Evolutionary conservation across 2,113 vertebrate species (phyloP).

Genomic region (Tachycineta bicolor): DNA sequence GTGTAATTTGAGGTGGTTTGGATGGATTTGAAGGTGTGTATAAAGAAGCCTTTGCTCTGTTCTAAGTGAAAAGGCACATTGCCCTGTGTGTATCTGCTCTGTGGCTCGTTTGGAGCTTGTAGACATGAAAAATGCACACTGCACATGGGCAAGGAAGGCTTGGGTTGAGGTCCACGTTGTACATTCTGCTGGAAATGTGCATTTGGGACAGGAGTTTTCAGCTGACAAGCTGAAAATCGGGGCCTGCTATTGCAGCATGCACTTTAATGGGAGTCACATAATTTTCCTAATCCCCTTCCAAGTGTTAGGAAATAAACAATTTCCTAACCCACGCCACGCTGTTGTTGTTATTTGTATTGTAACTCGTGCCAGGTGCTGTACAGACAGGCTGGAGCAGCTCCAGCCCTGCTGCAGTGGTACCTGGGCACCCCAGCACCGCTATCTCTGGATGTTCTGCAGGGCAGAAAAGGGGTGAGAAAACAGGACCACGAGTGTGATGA

Average conservation of each 20-base stretch:
- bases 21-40: background rate
- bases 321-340: background rate
- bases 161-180: accelerated
- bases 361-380: background rate
- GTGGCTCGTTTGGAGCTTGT: background rate
- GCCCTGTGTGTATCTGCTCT: accelerated
- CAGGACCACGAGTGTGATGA: background rate
- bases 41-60: background rate
- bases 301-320: constrained; percentile 4
- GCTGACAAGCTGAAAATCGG: background rate
- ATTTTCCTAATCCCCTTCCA: background rate
- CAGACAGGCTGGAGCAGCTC: background rate
- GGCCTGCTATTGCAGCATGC: background rate
- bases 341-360: background rate
- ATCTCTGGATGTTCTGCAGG: accelerated
- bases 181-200: accelerated
- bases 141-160: background rate
- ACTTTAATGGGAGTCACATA: background rate
- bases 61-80: accelerated
- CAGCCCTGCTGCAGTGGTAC: background rate
- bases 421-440: accelerated
- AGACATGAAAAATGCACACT: background rate
- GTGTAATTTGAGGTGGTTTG: background rate
- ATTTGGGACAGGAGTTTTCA: background rate
- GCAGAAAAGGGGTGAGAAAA: background rate